Conservation (phyloP, 2,113 vertebrate genomes). For the Condylura cristata region DNA sequence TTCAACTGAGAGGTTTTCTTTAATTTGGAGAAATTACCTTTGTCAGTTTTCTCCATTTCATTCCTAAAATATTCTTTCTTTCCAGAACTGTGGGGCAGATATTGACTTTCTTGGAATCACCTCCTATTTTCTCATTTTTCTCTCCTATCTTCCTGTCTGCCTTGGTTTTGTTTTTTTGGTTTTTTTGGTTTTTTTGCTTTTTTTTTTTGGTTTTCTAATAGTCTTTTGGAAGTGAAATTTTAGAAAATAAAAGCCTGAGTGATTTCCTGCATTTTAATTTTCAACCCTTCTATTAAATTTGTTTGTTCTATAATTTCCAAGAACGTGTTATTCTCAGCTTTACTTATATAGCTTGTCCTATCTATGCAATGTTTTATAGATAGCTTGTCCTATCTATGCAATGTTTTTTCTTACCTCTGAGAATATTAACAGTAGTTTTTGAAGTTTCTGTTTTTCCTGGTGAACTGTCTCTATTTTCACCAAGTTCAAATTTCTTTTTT, state of each 20-base stretch:
- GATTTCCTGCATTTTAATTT: neutral
- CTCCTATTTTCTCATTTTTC: neutral
- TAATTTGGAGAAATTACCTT: neutral
- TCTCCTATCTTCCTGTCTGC: neutral
- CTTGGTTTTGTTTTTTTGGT: neutral
- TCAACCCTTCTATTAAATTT: conserved; percentile 22
- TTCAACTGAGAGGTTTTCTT: neutral
- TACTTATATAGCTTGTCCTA: neutral
- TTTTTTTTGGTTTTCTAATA: neutral
- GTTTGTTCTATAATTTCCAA: neutral
- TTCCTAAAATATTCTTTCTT: neutral
- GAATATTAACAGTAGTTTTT: neutral
- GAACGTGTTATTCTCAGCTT: neutral
- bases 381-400: neutral
- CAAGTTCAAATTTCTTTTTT: conserved; percentile 17
- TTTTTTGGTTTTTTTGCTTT: neutral
- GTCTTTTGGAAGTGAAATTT: neutral
- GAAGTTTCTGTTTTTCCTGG: neutral
- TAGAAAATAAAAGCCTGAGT: neutral
- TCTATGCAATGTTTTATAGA: neutral
- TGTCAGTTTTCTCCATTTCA: neutral
- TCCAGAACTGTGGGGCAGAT: neutral
- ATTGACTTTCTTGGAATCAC: neutral
- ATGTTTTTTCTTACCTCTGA: neutral
- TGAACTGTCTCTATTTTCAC: neutral